Percentiles rank a stretch among this genome's conserved stretches.
These are phyloP conservation scores for Idaea aversata DNA, from an alignment of 2,888 invertebrate species.

Conservation along the genomic window DNA sequence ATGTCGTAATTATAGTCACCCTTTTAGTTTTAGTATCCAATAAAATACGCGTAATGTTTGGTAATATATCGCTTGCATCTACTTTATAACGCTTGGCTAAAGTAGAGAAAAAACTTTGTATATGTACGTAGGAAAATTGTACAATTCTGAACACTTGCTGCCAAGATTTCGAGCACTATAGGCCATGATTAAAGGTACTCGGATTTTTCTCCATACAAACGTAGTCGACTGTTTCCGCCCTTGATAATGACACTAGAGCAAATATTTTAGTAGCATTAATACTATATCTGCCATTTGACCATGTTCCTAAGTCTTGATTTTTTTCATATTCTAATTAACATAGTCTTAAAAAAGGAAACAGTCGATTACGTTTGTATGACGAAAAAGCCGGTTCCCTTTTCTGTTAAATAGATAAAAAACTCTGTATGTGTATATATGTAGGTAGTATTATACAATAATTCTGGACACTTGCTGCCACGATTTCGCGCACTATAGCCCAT, in stretches of 20 bases:
- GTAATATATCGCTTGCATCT: constrained; percentile 52
- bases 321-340: no score
- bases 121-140: not conserved
- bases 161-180: not conserved
- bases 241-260: no score
- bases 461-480: not conserved
- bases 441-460: not conserved
- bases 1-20: constrained; percentile 64
- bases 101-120: constrained; percentile 18
- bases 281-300: no score
- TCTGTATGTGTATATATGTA: not conserved
- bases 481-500: not conserved
- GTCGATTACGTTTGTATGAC: no score
- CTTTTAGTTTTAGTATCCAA: constrained; percentile 72
- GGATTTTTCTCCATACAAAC: no score
- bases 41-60: constrained; percentile 56
- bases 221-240: no score
- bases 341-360: no score
- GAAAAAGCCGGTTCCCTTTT: no score
- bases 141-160: not conserved
- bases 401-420: no score
- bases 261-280: no score
- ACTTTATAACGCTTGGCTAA: constrained; percentile 44
- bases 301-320: no score
- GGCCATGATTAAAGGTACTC: no score